Base-by-base conservation (phyloP, 2,113 vertebrate species). In the Ardeotis arabs region DNA sequence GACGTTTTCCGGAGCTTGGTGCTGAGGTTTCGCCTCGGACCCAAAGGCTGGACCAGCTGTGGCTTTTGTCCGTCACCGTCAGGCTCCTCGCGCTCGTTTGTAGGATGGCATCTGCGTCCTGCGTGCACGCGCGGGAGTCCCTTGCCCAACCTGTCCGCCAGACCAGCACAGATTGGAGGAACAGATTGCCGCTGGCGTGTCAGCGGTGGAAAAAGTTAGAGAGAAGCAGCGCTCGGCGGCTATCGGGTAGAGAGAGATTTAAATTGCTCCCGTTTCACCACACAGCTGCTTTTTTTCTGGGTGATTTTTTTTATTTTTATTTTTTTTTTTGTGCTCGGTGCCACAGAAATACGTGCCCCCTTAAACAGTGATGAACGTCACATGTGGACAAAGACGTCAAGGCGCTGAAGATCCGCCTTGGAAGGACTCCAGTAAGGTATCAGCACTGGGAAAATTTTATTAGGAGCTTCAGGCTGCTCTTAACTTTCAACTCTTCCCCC, bases 151-250 rank as follows among this genome's bases (percentile, higher is more conserved):
- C 85, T 74, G 77, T 28, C 87, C 85, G 28, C 49, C 84, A 80
- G 88, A 79, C 89, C 95, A 72, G 95, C 95, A 87, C 96, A 91
- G 93, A 76, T 66, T 96, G 96, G 84, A 86, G 81, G 89, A 93
- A 67, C 94, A 93, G 90, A 93, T 39, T 94, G 96, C 44, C 17
- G 92, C 94, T 96, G 96, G 90, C 92, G 55, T 80, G 88, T 56
- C 89, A 92, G 94, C 79, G 27, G 86, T 59, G 86, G 69, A 37
- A 84, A 41, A 87, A 84, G 69, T 24, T 72, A 62, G 41, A 41
- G 93, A 79, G 81, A 66, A 53, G 86, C 93, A 62, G 88, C 82
- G 14, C 85, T 79, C 14, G 5, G 27, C 3, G 63, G 74, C 91
- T 68, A 17, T 63, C 20, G 27, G 88, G 55, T 29, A 59, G 23